phyloP scores from a whole-genome alignment of 2,797 vertebrate species.

The Catharus ustulatus region DNA sequence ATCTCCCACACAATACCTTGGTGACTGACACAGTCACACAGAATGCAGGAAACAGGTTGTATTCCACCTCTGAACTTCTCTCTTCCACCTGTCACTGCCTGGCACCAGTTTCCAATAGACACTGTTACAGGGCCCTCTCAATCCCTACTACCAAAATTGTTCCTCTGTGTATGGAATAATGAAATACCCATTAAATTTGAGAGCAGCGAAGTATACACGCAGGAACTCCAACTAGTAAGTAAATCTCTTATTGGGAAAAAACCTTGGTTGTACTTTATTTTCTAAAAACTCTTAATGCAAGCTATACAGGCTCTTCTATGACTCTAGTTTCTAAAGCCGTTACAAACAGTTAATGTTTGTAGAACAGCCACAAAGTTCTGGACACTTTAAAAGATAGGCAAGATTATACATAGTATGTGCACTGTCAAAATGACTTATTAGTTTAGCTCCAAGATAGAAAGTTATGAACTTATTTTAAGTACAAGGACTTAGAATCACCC shows the following conservation, averaged over 20 bases:
- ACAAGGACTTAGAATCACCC: neutral
- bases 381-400: neutral
- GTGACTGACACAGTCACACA: neutral
- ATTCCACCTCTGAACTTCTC: neutral
- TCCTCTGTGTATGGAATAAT: neutral
- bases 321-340: neutral
- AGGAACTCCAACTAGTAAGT: neutral
- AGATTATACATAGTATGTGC: neutral
- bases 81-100: neutral
- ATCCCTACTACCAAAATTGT: neutral
- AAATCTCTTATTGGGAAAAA: neutral
- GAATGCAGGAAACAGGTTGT: neutral
- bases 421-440: neutral
- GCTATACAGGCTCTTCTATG: neutral
- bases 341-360: neutral
- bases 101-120: neutral
- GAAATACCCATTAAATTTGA: neutral
- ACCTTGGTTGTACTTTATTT: neutral
- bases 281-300: neutral
- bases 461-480: neutral
- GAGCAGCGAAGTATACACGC: neutral
- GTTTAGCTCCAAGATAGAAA: neutral
- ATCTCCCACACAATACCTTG: neutral
- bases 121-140: neutral
- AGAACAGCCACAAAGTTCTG: neutral